Evolutionary conservation across 1,140 invertebrate species (phyloP), one percentile per base, ranked within the genome.

Genomic region (Drosophila mojavensis): DNA sequence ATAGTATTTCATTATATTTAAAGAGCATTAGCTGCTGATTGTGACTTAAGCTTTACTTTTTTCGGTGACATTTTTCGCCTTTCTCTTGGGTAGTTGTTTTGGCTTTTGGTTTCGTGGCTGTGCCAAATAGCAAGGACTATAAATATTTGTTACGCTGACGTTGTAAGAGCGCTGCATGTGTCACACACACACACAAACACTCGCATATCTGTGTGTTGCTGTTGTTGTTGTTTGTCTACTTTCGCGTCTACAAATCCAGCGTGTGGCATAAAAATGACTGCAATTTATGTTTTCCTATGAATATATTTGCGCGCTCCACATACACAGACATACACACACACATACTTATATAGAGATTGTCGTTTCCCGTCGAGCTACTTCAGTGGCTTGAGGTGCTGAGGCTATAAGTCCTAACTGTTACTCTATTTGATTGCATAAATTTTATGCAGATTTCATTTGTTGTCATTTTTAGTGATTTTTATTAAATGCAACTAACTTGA

Each of bases 271-370:
- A 90, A 90, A 90, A 90, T 90, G 86, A 78, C 74, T 90, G 86
- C 86, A 90, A 90, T 90, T 90, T 90, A 90, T 90, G 86, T 86
- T 90, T 90, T 90, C 86, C 86, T 83, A 75, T 90, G 82, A 90
- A 83, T 90, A 86, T 78, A 88, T 88, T 83, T 80, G 68, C 56
- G 60, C 65, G 17, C 54, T 36, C 39, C 50, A 28, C 15, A 50
- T 17, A 48, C 47, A 48, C 54, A 63, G 48, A 24, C 67, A 24
- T 20, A 24, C 20, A 24, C 20, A 24, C 20, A 24, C 20, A 24
- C 20, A 24, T 24, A 24, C 20, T 24, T 24, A 24, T 24, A 24
- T 24, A 26, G 15, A 55, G 36, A 41, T 48, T 73, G 58, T 54
- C 15, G 59, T 61, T 53, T 66, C 62, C 9, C 39, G 41, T 36